Evolutionary conservation across 2,113 vertebrate genomes (phyloP).

Genomic region (Alethe diademata): DNA sequence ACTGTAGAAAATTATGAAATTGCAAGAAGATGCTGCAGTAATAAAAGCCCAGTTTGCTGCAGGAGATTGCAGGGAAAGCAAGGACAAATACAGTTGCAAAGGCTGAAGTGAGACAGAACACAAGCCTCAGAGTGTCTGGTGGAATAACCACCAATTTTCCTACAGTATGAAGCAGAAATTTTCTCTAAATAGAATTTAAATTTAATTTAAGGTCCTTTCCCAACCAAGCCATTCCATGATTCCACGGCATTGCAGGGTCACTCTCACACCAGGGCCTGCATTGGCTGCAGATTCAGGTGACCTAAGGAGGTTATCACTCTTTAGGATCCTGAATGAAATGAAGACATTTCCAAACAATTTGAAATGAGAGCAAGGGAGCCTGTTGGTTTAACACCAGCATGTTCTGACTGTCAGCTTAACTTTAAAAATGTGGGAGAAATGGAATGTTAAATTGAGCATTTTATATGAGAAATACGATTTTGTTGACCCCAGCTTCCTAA

Average conservation of each 20-base stretch:
- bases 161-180: background rate
- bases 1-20: background rate
- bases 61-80: background rate
- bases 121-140: background rate
- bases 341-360: background rate
- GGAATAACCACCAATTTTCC: background rate
- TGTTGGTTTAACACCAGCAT: background rate
- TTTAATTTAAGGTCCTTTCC: background rate
- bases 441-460: background rate
- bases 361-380: background rate
- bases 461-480: background rate
- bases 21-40: background rate
- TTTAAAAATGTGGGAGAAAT: background rate
- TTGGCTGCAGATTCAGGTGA: background rate
- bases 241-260: background rate
- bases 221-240: background rate
- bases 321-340: background rate
- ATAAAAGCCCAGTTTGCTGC: background rate
- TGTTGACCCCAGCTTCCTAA: background rate
- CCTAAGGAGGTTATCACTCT: rapidly evolving
- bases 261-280: background rate
- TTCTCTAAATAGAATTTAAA: background rate
- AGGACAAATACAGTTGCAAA: background rate
- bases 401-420: background rate
- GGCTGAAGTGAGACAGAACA: background rate